Evolutionary conservation across 1,140 invertebrate species (phyloP).

Genomic region (Alviniconcha marisindica): DNA sequence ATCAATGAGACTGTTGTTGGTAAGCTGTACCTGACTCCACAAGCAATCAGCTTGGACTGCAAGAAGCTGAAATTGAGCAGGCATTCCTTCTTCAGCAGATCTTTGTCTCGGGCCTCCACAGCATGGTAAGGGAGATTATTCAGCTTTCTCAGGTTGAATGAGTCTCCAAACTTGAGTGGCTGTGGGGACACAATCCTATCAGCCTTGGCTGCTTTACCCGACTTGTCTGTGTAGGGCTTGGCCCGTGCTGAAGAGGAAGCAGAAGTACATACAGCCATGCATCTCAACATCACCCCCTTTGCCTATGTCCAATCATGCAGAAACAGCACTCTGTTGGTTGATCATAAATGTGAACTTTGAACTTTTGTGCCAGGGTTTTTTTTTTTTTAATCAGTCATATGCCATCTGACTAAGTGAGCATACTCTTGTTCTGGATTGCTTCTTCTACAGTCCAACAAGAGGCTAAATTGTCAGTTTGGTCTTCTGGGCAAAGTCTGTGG

Average conservation of each 20-base stretch:
- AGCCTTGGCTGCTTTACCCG: slow-evolving; percentile 46
- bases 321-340: too few relatives aligned
- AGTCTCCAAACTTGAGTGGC: slow-evolving; percentile 72
- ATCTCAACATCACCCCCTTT: too few relatives aligned
- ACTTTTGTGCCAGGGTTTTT: too few relatives aligned
- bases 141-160: slow-evolving; percentile 84
- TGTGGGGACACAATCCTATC: slow-evolving; percentile 56
- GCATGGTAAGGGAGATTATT: slow-evolving; percentile 87
- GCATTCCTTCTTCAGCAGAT: slow-evolving; percentile 93
- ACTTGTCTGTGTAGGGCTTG: slow-evolving; percentile 57
- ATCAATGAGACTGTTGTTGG: neutral
- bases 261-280: too few relatives aligned
- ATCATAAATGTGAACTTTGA: too few relatives aligned
- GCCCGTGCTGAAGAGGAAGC: slow-evolving; percentile 57
- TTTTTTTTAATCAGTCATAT: too few relatives aligned
- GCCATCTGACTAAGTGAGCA: too few relatives aligned
- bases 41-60: slow-evolving; percentile 87
- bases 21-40: slow-evolving; percentile 58
- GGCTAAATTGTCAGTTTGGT: too few relatives aligned
- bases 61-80: slow-evolving; percentile 98
- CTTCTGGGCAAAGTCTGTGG: too few relatives aligned
- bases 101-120: slow-evolving; percentile 88
- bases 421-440: too few relatives aligned
- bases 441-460: too few relatives aligned
- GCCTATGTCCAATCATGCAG: too few relatives aligned